A percentile compares a stretch with the other conserved stretches of the same genome.
Evolutionary conservation across 1,140 invertebrate genomes (phyloP).

Genomic region (Diplogasteroides magnus): DNA sequence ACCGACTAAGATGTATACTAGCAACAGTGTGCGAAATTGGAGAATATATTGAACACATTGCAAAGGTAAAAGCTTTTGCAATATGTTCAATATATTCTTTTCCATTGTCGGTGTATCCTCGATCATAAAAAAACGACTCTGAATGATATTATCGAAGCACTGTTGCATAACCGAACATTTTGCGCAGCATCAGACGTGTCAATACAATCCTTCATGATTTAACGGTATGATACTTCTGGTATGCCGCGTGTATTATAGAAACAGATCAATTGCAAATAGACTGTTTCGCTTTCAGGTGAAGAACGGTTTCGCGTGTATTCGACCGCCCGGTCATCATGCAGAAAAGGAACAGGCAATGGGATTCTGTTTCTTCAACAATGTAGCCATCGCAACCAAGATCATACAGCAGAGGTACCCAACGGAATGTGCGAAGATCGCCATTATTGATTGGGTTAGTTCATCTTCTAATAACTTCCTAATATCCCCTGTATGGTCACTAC

Average conservation of each 20-base stretch:
- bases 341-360: slow-evolving; percentile 75
- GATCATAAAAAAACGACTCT: too few species aligned
- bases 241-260: neutral
- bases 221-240: neutral
- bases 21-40: too few species aligned
- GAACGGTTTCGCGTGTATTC: slow-evolving; percentile 93
- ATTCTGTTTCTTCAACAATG: slow-evolving; percentile 99
- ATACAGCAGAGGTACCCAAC: slow-evolving; percentile 76
- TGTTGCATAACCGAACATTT: too few species aligned
- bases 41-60: too few species aligned
- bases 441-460: slow-evolving; percentile 76
- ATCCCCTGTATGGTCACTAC: too few species aligned
- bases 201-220: too few species aligned
- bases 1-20: neutral
- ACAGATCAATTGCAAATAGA: slow-evolving; percentile 2
- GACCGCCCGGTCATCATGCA: slow-evolving; percentile 96
- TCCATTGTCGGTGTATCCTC: too few species aligned
- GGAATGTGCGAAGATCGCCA: slow-evolving; percentile 73
- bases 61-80: too few species aligned
- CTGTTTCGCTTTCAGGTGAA: slow-evolving; percentile 69
- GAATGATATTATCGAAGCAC: too few species aligned
- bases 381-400: slow-evolving; percentile 89
- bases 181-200: too few species aligned
- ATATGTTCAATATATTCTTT: too few species aligned
- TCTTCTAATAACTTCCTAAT: too few species aligned